phyloP scores from a whole-genome alignment of 1,140 invertebrate species.

The Neodiprion fabricii region DNA sequence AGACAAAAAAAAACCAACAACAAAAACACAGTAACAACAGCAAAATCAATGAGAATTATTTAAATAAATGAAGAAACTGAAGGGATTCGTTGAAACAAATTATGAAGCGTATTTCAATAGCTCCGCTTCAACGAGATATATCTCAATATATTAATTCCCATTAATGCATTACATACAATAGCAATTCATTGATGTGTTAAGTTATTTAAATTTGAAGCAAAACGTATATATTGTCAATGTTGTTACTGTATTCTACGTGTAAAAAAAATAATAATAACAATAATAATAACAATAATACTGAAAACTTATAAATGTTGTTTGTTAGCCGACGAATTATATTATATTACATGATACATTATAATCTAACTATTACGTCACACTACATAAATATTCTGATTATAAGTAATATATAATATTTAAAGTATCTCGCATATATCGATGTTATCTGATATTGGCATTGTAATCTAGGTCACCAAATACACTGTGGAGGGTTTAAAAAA shows the following conservation, averaged over 20 bases:
- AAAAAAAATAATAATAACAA: slow-evolving; percentile 30
- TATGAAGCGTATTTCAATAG: not conserved
- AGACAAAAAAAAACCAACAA: too few species aligned
- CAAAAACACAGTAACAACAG: too few species aligned
- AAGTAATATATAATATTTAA: slow-evolving; percentile 34
- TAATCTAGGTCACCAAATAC: slow-evolving; percentile 49
- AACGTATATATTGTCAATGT: slow-evolving; percentile 35
- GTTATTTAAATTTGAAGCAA: slow-evolving; percentile 13
- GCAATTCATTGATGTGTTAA: slow-evolving; percentile 4
- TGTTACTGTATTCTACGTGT: slow-evolving; percentile 38
- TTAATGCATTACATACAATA: not conserved
- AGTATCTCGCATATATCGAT: slow-evolving; percentile 41
- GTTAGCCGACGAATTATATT: slow-evolving; percentile 41
- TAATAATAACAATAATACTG: slow-evolving; percentile 19
- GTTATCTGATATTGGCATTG: slow-evolving; percentile 48
- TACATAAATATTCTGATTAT: slow-evolving; percentile 26
- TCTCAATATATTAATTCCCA: too few species aligned
- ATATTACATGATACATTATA: slow-evolving; percentile 24
- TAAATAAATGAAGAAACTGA: too few species aligned
- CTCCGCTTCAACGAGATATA: not conserved
- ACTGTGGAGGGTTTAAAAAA: slow-evolving; percentile 40
- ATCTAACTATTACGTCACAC: slow-evolving; percentile 39
- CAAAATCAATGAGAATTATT: too few species aligned
- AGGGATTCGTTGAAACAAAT: too few species aligned
- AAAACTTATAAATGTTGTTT: slow-evolving; percentile 40